Conservation (phyloP, 1,140 invertebrate species). For the Heterodera carotae region DNA sequence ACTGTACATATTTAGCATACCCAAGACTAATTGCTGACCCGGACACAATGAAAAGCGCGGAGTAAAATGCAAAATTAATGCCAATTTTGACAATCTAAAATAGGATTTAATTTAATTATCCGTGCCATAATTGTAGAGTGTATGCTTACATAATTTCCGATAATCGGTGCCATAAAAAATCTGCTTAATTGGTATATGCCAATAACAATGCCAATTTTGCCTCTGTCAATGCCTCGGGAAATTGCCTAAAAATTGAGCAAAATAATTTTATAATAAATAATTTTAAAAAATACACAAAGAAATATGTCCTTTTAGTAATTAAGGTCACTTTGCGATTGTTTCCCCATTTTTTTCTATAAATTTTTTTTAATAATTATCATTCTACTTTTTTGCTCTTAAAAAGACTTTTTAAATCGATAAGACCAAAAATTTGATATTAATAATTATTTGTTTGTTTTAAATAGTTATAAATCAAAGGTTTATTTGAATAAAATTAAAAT, state of each 20-base stretch:
- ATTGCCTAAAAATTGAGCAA: not conserved
- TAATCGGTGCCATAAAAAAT: constrained; percentile 28
- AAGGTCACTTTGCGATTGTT: too few species aligned
- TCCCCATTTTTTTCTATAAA: too few species aligned
- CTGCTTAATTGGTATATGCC: constrained; percentile 22
- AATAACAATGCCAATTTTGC: constrained; percentile 23
- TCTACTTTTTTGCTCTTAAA: not conserved
- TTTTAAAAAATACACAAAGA: too few species aligned
- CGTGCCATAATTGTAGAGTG: constrained; percentile 5
- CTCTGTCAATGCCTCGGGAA: constrained; percentile 18
- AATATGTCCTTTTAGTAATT: too few species aligned
- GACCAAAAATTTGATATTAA: not conserved
- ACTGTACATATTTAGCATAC: too few species aligned
- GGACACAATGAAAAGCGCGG: constrained; percentile 13
- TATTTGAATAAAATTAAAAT: not conserved
- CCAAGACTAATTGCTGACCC: constrained; percentile 16
- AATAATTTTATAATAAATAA: too few species aligned
- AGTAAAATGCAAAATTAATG: constrained; percentile 3
- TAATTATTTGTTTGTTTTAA: not conserved
- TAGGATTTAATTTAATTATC: constrained; percentile 13
- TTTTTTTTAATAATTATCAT: not conserved
- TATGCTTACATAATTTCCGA: constrained; percentile 31
- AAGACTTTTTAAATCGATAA: constrained; percentile 4
- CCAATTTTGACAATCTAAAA: constrained; percentile 27
- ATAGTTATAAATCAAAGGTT: not conserved